Conservation (phyloP, 2,797 vertebrate genomes). For the Phoxinus dragarum region DNA sequence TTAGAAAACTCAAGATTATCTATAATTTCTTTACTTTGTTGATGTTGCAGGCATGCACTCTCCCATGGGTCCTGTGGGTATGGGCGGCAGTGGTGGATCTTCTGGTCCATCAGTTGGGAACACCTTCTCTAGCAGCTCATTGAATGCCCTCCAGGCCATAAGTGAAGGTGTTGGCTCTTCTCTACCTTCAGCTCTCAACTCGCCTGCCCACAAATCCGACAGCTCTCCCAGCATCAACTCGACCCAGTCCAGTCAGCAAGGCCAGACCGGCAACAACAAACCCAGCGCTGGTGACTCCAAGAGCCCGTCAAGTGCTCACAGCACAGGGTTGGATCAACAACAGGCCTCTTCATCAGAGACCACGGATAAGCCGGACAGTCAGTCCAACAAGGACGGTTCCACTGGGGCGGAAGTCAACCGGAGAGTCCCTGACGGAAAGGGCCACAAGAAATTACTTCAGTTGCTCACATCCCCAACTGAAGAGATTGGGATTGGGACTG, state of each 20-base stretch:
- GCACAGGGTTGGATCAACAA: constrained; percentile 73
- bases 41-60: constrained; percentile 86
- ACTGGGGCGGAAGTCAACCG: constrained; percentile 79
- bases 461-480: constrained; percentile 93
- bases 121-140: constrained; percentile 94
- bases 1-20: neutral
- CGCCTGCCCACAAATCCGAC: constrained; percentile 89
- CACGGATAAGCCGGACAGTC: constrained; percentile 88
- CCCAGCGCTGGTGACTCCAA: constrained; percentile 82
- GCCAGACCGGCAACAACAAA: constrained; percentile 72
- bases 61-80: constrained; percentile 88
- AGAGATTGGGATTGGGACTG: constrained; percentile 80
- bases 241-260: constrained; percentile 77
- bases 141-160: constrained; percentile 97
- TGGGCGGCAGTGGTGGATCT: constrained; percentile 76
- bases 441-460: constrained; percentile 95
- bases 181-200: constrained; percentile 89
- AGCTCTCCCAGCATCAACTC: constrained; percentile 89
- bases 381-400: constrained; percentile 79
- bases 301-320: constrained; percentile 85
- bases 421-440: constrained; percentile 85
- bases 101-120: constrained; percentile 72
- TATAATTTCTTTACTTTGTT: constrained; percentile 3
- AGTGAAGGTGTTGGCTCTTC: constrained; percentile 97
- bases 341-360: constrained; percentile 84